A percentile compares a stretch with the other conserved stretches of the same genome.
These are phyloP conservation scores for Pristionchus maxplancki DNA, from an alignment of 2,888 invertebrate genomes.

Conservation along the genomic window DNA sequence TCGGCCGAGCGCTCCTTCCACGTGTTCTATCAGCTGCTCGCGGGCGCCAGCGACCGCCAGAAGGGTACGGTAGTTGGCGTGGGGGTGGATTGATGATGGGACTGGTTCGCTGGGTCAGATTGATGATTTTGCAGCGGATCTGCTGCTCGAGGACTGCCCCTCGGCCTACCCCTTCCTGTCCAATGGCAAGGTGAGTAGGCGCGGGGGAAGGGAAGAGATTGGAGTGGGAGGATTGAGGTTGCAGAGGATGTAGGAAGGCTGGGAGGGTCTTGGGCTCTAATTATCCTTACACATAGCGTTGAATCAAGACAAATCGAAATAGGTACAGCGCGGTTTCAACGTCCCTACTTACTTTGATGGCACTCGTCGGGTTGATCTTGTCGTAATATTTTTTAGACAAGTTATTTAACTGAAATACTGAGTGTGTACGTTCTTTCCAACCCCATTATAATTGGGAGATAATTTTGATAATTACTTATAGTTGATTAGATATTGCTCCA, in stretches of 20 bases:
- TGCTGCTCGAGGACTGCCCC: slow-evolving; percentile 93
- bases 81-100: neutral
- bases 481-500: too few relatives aligned
- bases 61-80: slow-evolving; percentile 79
- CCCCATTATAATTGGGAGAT: too few relatives aligned
- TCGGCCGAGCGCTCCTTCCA: slow-evolving; percentile 98
- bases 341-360: too few relatives aligned
- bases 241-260: neutral
- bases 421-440: too few relatives aligned
- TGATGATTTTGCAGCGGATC: slow-evolving; percentile 79
- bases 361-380: too few relatives aligned
- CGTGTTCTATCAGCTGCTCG: slow-evolving; percentile 97
- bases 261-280: too few relatives aligned
- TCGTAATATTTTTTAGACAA: too few relatives aligned
- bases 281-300: too few relatives aligned
- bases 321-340: too few relatives aligned
- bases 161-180: slow-evolving; percentile 93
- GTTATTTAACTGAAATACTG: too few relatives aligned
- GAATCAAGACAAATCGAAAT: too few relatives aligned
- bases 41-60: slow-evolving; percentile 90
- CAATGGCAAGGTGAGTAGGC: slow-evolving; percentile 84
- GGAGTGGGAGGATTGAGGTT: neutral
- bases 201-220: neutral
- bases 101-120: neutral
- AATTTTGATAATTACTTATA: too few relatives aligned